Evolutionary conservation across 2,113 vertebrate species (phyloP).

Genomic region (Mustela nigripes): DNA sequence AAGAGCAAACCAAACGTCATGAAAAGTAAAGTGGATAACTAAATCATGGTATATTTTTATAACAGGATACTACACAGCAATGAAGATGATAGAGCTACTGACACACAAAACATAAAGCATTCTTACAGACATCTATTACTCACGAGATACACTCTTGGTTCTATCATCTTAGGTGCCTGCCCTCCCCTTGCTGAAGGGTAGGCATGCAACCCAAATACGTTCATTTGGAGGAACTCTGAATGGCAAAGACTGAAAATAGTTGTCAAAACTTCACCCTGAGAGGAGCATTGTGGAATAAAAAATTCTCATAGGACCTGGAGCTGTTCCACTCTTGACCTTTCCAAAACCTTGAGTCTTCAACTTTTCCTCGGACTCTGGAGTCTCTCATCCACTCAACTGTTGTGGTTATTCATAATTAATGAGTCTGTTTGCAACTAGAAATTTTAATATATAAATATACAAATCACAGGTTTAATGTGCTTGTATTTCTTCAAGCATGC

Average conservation of each 20-base stretch:
- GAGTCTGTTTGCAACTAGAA: not conserved
- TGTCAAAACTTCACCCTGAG: not conserved
- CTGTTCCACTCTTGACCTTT: not conserved
- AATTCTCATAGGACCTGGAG: not conserved
- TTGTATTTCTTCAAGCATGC: not conserved
- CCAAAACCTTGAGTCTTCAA: not conserved
- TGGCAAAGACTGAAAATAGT: not conserved
- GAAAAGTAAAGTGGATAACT: not conserved
- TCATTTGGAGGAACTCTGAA: not conserved
- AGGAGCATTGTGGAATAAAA: not conserved
- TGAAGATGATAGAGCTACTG: not conserved
- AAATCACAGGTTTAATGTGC: not conserved
- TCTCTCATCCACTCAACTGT: not conserved
- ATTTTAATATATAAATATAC: not conserved
- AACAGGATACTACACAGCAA: not conserved
- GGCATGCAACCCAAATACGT: not conserved
- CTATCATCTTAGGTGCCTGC: not conserved
- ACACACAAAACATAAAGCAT: not conserved
- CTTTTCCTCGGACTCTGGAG: not conserved
- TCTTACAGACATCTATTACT: not conserved
- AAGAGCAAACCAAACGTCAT: not conserved
- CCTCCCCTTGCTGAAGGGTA: not conserved
- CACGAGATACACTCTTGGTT: not conserved
- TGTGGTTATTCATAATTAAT: not conserved
- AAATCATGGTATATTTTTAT: not conserved